phyloP scores from a whole-genome alignment of 2,888 invertebrate species.

The Ligdia adustata region DNA sequence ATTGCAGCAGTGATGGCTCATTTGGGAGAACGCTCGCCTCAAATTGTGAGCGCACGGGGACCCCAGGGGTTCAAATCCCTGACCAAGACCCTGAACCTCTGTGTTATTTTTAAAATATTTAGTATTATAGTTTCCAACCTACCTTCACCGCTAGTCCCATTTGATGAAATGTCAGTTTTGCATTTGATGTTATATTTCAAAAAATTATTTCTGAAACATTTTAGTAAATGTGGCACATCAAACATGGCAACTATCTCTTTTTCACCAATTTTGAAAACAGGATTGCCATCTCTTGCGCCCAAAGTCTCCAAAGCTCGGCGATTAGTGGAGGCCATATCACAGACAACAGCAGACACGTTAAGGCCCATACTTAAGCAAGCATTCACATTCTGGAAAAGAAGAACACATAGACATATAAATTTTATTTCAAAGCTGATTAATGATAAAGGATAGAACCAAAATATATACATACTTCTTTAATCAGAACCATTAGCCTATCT shows the following conservation, averaged over 20 bases:
- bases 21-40: too few species aligned
- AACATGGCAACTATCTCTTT: not conserved
- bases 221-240: not conserved
- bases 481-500: not conserved
- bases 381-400: too few species aligned
- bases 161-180: not conserved
- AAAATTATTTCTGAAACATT: not conserved
- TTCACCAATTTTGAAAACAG: not conserved
- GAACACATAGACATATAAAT: too few species aligned
- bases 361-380: not conserved
- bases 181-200: not conserved
- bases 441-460: too few species aligned
- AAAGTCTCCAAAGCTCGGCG: not conserved
- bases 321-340: not conserved
- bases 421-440: too few species aligned
- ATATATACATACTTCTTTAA: not conserved
- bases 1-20: too few species aligned
- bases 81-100: too few species aligned
- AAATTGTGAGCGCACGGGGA: too few species aligned
- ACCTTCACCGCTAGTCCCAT: not conserved
- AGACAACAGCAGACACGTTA: not conserved
- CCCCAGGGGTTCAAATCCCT: too few species aligned
- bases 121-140: too few species aligned
- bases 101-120: too few species aligned
- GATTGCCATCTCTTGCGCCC: not conserved